Base-by-base conservation (phyloP, 1,140 invertebrate genomes). In the Lycorma delicatula region DNA sequence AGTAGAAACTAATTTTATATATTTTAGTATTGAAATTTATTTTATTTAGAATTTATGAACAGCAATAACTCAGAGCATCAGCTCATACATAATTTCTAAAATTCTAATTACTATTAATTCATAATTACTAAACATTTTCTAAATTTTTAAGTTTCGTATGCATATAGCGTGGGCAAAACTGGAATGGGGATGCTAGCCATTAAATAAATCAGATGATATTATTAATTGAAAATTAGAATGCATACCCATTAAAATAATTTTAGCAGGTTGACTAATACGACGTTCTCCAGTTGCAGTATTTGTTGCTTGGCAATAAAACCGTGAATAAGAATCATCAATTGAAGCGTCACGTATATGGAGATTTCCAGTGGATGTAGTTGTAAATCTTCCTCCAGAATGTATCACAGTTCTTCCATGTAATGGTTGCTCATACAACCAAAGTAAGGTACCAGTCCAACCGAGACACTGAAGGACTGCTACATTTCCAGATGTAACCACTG, bases 251-350 rank as follows among this genome's bases (percentile, higher is more conserved):
- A 88, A 77, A 53, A 85, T 81, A 29, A 88, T 73, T 54, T 75
- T 81, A 12, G 82, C 80, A 0, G 84, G 77, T 38, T 79, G 75
- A 64, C 86, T 88, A 57, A 82, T 75, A 60, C 81, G 77, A 11
- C 84, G 69, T 67, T 88, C 85, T 6, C 84, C 83, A 1, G 84
- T 88, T 12, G 88, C 70, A 0, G 80, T 78, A 67, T 89, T 85
- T 7, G 84, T 77, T 1, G 85, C 85, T 23, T 85, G 76, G 65
- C 86, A 89, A 11, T 82, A 82, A 68, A 82, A 88, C 58, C 79
- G 80, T 0, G 81, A 79, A 56, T 78, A 71, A 1, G 79, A 77
- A 67, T 88, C 86, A 52, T 85, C 83, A 1, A 75, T 66, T 9
- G 79, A 79, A 22, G 81, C 79, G 1, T 81, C 78, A 16, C 85